Evolutionary conservation across 2,113 vertebrate species (phyloP).

Genomic region (Pelodiscus sinensis): DNA sequence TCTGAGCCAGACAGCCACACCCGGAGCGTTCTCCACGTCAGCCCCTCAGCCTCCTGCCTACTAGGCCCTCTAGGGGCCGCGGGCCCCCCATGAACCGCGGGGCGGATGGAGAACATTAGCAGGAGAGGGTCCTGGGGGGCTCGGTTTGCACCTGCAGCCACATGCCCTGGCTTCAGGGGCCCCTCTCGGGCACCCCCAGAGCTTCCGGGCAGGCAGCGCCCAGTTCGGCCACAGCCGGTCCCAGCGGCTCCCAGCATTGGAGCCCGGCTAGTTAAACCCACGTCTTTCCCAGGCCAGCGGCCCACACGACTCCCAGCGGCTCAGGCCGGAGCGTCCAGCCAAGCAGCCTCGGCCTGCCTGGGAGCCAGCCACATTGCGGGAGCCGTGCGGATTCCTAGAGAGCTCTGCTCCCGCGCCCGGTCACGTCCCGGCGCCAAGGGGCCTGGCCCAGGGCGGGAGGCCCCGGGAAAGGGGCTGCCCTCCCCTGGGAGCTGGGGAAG

Average conservation of each 20-base stretch:
- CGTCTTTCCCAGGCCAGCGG: neutral
- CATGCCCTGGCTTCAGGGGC: neutral
- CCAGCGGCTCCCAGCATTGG: neutral
- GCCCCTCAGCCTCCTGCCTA: neutral
- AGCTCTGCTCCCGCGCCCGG: neutral
- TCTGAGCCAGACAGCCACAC: neutral
- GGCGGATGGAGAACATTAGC: neutral
- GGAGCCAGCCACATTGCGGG: neutral
- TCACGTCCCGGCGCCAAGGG: neutral
- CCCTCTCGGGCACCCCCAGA: neutral
- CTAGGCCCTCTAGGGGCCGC: accelerated
- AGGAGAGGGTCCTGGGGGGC: neutral
- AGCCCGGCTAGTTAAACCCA: neutral
- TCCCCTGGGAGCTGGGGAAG: neutral
- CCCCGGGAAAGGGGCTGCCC: neutral
- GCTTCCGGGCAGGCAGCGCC: neutral
- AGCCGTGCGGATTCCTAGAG: neutral
- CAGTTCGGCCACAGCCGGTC: neutral
- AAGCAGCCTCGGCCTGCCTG: neutral
- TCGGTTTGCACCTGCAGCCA: neutral
- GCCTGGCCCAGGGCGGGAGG: neutral
- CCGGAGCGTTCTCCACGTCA: neutral
- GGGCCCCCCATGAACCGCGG: neutral
- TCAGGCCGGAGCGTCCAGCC: neutral
- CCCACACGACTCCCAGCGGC: no score